A percentile compares a stretch with the other conserved stretches of the same genome.
Evolutionary conservation across 2,113 vertebrate genomes (phyloP).

Genomic region (Cavia porcellus): DNA sequence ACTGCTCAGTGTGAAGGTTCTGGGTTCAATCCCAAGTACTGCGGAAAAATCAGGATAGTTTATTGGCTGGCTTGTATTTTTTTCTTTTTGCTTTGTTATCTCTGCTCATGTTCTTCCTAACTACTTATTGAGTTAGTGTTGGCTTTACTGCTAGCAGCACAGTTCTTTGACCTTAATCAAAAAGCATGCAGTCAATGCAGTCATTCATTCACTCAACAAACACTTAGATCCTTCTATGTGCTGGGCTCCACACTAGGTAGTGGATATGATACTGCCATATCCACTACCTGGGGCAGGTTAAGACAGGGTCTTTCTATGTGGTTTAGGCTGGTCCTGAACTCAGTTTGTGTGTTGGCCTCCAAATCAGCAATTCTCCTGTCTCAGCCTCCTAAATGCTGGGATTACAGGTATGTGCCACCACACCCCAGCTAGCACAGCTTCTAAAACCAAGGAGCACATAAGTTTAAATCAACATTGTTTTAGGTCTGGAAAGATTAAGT

Average conservation of each 20-base stretch:
- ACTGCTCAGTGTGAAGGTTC: neutral
- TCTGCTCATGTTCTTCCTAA: neutral
- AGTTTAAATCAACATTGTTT: neutral
- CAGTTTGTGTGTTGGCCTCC: too few species aligned
- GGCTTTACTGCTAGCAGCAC: slow-evolving; percentile 8
- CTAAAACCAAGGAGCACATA: neutral
- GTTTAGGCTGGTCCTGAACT: too few species aligned
- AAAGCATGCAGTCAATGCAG: slow-evolving; percentile 36
- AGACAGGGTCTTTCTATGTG: too few species aligned
- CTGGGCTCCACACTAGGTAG: neutral
- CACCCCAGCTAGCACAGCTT: neutral
- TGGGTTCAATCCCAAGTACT: neutral
- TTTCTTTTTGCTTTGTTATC: neutral
- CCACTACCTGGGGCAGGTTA: too few species aligned
- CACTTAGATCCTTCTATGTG: neutral
- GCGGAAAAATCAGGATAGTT: neutral
- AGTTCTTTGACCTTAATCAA: slow-evolving; percentile 5
- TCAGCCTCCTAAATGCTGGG: too few species aligned
- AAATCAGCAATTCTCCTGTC: too few species aligned
- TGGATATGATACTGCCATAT: neutral
- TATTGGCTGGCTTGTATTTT: neutral
- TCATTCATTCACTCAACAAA: slow-evolving; percentile 21
- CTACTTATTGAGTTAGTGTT: neutral
- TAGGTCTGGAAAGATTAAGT: neutral
- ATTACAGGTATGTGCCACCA: too few species aligned